Conservation (phyloP, 2,888 invertebrate species). For the Standfussiana lucernea region DNA sequence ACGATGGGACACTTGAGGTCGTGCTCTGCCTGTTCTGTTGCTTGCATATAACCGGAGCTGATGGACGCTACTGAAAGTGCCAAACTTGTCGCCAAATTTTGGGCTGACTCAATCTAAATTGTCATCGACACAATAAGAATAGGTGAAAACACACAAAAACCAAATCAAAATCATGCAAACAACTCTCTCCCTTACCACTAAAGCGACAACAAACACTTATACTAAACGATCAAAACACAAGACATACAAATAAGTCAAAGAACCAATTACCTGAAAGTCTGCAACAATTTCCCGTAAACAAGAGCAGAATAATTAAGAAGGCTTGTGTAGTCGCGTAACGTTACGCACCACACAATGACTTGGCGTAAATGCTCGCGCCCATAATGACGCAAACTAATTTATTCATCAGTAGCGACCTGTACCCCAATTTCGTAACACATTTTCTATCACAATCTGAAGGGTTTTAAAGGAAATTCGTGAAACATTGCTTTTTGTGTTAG, state of each 20-base stretch:
- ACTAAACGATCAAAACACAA: constrained; percentile 32
- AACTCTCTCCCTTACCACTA: constrained; percentile 14
- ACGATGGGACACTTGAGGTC: too few relatives aligned
- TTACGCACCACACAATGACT: constrained; percentile 65
- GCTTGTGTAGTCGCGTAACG: constrained; percentile 34
- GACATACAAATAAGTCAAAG: constrained; percentile 50
- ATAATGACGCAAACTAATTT: constrained; percentile 80
- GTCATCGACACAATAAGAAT: too few relatives aligned
- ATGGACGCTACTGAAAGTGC: too few relatives aligned
- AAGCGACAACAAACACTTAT: not conserved
- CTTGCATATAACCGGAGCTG: too few relatives aligned
- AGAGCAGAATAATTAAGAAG: constrained; percentile 68
- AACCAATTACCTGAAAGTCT: constrained; percentile 50
- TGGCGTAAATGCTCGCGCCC: constrained; percentile 67
- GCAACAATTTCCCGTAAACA: constrained; percentile 67
- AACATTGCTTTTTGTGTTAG: not conserved
- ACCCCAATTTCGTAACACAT: not conserved
- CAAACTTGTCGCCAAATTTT: too few relatives aligned
- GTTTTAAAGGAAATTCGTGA: not conserved
- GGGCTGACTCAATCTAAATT: too few relatives aligned
- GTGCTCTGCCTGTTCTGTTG: too few relatives aligned
- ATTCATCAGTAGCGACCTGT: constrained; percentile 72
- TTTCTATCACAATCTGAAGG: not conserved
- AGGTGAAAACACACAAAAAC: too few relatives aligned
- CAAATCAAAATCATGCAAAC: not conserved